A percentile compares a stretch with the other conserved stretches of the same genome.
Conservation (phyloP, 2,888 invertebrate species). For the Lithosia quadra region DNA sequence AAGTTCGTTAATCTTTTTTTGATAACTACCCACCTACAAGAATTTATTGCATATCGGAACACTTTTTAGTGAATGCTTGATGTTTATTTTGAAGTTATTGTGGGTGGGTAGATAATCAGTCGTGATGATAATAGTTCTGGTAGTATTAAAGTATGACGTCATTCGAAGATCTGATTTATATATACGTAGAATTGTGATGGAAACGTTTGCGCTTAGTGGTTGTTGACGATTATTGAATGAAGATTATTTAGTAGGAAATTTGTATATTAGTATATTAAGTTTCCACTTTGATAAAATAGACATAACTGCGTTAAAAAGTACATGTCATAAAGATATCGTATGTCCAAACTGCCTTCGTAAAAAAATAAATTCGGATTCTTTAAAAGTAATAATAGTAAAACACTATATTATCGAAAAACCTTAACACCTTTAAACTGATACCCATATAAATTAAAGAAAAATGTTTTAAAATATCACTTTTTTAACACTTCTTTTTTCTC, state of each 20-base stretch:
- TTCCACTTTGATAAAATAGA: constrained; percentile 1
- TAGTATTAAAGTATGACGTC: constrained; percentile 5
- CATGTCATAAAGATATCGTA: neutral
- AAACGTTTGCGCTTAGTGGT: constrained; percentile 23
- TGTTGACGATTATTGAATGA: constrained; percentile 19
- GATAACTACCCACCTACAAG: neutral
- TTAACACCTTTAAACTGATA: neutral
- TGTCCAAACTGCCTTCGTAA: constrained; percentile 4
- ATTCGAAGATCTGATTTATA: constrained; percentile 7
- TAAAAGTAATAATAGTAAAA: neutral
- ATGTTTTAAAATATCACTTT: neutral
- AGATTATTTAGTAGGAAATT: constrained; percentile 2
- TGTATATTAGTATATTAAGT: constrained; percentile 13
- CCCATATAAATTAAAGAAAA: neutral
- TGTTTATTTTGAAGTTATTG: neutral
- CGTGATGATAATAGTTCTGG: neutral
- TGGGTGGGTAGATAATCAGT: neutral
- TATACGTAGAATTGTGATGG: constrained; percentile 19
- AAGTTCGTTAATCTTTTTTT: constrained; percentile 1
- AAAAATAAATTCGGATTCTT: neutral
- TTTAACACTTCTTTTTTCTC: neutral
- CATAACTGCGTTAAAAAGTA: neutral
- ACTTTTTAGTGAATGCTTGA: neutral
- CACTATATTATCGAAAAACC: neutral
- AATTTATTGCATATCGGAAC: neutral